Evolutionary conservation across 2,888 invertebrate species (phyloP).

Genomic region (Hydropsyche betteni): DNA sequence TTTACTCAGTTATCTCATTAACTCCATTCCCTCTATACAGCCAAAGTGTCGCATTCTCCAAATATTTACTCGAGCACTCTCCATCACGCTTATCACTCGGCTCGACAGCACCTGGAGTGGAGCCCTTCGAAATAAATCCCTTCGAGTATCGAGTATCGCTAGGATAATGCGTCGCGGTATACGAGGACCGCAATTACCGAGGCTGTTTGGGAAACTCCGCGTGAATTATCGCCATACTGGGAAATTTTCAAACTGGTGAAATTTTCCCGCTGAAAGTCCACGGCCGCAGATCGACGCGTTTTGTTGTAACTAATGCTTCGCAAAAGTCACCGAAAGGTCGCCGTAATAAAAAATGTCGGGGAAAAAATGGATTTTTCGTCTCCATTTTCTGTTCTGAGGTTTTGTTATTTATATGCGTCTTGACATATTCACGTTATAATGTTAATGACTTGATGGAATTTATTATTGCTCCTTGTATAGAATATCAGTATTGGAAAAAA

Average conservation of each 20-base stretch:
- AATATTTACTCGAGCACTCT: constrained; percentile 16
- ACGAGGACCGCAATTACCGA: background rate
- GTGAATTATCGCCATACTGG: too few relatives aligned
- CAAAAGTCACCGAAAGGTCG: constrained; percentile 20
- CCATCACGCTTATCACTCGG: constrained; percentile 12
- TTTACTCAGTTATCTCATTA: constrained; percentile 9
- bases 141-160: background rate
- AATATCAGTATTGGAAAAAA: too few relatives aligned
- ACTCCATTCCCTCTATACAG: background rate
- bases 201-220: background rate
- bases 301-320: constrained; percentile 16
- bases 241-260: too few relatives aligned
- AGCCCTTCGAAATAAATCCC: background rate
- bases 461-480: too few relatives aligned
- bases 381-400: constrained; percentile 1
- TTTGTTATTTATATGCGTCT: constrained; percentile 18
- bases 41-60: background rate
- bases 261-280: background rate
- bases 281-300: constrained; percentile 2
- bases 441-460: background rate
- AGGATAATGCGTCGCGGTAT: background rate
- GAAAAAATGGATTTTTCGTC: constrained; percentile 5
- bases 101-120: constrained; percentile 4
- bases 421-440: constrained; percentile 16
- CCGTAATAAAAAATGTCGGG: constrained; percentile 4